Evolutionary conservation across 2,797 vertebrate genomes (phyloP), one percentile per base, ranked within the genome.

Genomic region (Darevskia mixta): DNA sequence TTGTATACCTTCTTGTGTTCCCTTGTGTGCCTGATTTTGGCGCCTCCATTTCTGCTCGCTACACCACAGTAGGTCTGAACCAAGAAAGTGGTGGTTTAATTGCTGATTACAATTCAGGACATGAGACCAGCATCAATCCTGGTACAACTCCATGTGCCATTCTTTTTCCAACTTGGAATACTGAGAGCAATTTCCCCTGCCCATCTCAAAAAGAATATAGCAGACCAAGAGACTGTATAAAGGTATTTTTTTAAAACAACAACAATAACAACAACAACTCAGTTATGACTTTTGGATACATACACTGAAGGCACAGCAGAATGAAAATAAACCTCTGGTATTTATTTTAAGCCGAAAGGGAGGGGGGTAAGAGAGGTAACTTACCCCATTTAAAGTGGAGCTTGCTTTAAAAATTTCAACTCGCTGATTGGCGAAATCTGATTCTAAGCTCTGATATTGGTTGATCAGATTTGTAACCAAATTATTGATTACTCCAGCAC

Each of bases 381-480:
- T 95, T 97, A 99, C 99, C 88, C 98, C 98, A 11, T 99, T 99
- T 93, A 99, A 98, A 87, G 98, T 97, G 94, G 98, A 97, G 95
- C 98, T 98, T 91, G 98, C 98, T 98, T 98, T 99, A 97, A 97
- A 98, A 93, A 99, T 98, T 96, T 99, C 98, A 95, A 97, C 93
- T 87, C 97, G 97, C 92, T 98, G 98, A 94, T 97, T 98, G 61
- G 97, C 96, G 92, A 98, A 98, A 89, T 99, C 98, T 2, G 98
- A 98, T 91, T 99, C 98, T 77, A 99, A 96, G 93, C 97, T 98
- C 96, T 98, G 98, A 96, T 99, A 98, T 3, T 99, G 98, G 84
- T 98, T 99, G 96, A 99, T 98, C 93, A 99, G 97, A 96, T 98
- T 99, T 43, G 98, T 98, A 93, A 99, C 98, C 95, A 99, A 91